Evolutionary conservation across 2,113 vertebrate genomes (phyloP).

Genomic region (Zapornia atra): DNA sequence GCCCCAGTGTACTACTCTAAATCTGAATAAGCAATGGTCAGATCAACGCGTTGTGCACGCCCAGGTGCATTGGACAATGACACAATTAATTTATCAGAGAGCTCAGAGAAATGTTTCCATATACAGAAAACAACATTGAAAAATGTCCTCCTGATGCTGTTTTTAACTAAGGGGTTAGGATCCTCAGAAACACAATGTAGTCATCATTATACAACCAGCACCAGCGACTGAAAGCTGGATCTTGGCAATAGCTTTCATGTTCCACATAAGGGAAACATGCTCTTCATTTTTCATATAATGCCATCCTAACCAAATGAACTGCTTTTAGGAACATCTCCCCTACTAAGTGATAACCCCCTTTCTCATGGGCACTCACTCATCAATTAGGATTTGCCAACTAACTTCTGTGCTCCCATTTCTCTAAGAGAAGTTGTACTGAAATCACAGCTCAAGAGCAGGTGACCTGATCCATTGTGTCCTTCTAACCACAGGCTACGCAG

Average conservation of each 20-base stretch:
- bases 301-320: not conserved
- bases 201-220: not conserved
- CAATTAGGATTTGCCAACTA: not conserved
- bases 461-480: fast-evolving
- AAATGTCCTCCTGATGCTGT: not conserved
- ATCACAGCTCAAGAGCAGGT: not conserved
- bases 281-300: not conserved
- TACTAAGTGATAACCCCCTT: not conserved
- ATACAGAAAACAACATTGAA: not conserved
- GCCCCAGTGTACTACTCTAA: not conserved
- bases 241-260: not conserved
- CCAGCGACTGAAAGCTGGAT: not conserved
- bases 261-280: not conserved
- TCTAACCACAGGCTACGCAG: not conserved
- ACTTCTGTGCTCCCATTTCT: not conserved
- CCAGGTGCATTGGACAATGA: not conserved
- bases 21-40: not conserved
- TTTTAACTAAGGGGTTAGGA: not conserved
- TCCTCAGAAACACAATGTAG: not conserved
- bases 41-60: not conserved
- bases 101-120: not conserved
- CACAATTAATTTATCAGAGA: not conserved
- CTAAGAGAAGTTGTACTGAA: not conserved
- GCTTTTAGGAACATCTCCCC: not conserved
- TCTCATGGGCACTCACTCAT: not conserved